Evolutionary conservation across 1,140 invertebrate genomes (phyloP).

Genomic region (Drosophila erecta): DNA sequence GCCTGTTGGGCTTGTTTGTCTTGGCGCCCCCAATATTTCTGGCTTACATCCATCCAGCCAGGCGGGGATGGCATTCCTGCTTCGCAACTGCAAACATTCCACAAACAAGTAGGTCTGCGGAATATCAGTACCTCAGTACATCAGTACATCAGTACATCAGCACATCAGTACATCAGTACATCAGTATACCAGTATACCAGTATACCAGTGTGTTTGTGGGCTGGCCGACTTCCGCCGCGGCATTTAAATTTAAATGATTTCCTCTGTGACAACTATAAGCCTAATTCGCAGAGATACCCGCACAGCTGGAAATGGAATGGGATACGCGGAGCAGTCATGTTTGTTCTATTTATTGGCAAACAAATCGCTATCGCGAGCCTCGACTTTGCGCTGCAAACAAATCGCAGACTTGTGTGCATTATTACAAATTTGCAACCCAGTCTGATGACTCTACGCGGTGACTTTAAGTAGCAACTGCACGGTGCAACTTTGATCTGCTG

Average conservation of each 20-base stretch:
- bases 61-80: constrained; percentile 22
- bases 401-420: constrained; percentile 11
- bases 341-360: constrained; percentile 18
- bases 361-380: constrained; percentile 66
- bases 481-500: no score
- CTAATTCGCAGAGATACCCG: constrained; percentile 12
- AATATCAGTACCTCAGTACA: not conserved
- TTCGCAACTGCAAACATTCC: constrained; percentile 25
- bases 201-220: not conserved
- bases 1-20: constrained; percentile 57
- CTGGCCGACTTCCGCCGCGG: not conserved
- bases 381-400: constrained; percentile 48
- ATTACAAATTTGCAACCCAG: not conserved
- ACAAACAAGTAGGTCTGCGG: not conserved
- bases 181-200: no score
- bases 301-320: not conserved
- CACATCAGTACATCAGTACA: no score
- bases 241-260: constrained; percentile 65
- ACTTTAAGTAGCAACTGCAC: no score
- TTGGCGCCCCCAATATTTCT: constrained; percentile 2
- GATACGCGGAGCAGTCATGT: constrained; percentile 36
- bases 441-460: no score
- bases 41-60: not conserved
- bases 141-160: not conserved
- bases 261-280: constrained; percentile 39